Evolutionary conservation across 2,888 invertebrate genomes (phyloP), one percentile per base, ranked within the genome.

Genomic region (Taenaris catops): DNA sequence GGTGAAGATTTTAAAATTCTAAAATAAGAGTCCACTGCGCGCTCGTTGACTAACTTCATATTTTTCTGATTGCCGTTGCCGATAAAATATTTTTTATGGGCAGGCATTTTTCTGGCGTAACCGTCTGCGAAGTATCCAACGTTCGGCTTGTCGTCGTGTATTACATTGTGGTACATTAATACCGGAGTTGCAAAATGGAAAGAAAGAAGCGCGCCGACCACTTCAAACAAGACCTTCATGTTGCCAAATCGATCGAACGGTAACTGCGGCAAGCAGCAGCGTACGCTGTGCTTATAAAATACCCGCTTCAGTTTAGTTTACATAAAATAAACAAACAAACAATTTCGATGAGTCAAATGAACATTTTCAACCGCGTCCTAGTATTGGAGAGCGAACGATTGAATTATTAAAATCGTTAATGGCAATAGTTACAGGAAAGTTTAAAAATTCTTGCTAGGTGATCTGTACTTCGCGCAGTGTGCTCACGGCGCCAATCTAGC

Each of bases 1-100:
- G 38, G 31, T 0, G 47, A 33, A 6, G 43, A 43, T 46, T 65
- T 71, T 32, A 48, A 45, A 0, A 66, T 44, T 46, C 54, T 63
- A 31, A 71, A 73, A 29, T 71, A 66, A 1, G 66, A 55, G 33
- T 71, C 64, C 1, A 69, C 49, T 0, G 58, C 49, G 10, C 56
- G 58, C 11, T 68, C 63, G 10, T 59, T 60, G 2, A 46, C 51
- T 1, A 50, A 37, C 32, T 55, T 57, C 10, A 49, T 49, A 33
- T 48, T 55, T 9, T 50, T 52, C 8, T 41, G 44, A 12, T 49
- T 52, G 7, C 47, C 54, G 19, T 47, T 42, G 2, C 54, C 51
- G 3, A 53, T 44, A 39, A 58, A 63, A 29, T 59, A 58, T 39
- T 54, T 67, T 25, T 59, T 64, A 18, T 58, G 57, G 5, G 43